Evolutionary conservation across 2,797 vertebrate species (phyloP).

Genomic region (Eutrigla gurnardus): DNA sequence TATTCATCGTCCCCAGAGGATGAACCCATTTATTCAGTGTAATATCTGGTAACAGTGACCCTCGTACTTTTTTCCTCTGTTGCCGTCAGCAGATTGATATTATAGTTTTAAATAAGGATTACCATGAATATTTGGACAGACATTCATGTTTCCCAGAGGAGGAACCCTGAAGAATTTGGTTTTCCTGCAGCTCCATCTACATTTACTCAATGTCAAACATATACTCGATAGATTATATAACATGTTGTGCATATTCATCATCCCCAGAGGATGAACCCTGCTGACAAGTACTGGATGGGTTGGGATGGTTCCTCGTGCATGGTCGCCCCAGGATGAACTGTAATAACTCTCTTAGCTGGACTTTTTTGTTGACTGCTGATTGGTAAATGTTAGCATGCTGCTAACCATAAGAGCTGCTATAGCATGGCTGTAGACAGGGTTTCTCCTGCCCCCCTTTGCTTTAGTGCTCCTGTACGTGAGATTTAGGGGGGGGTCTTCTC

Average conservation of each 20-base stretch:
- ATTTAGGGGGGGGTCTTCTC: conserved; percentile 72
- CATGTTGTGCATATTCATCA: background rate
- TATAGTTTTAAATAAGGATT: background rate
- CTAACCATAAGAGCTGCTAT: background rate
- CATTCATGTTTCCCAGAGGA: background rate
- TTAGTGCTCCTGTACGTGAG: conserved; percentile 50
- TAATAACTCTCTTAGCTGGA: background rate
- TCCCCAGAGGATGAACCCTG: background rate
- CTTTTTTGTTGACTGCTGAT: background rate
- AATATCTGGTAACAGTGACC: background rate
- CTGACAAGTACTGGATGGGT: background rate
- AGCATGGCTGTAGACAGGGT: conserved; percentile 21
- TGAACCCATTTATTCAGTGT: background rate
- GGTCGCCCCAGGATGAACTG: background rate
- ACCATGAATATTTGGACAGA: background rate
- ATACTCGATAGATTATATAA: background rate
- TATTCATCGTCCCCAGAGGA: background rate
- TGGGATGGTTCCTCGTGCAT: background rate
- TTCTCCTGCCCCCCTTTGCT: conserved; percentile 5
- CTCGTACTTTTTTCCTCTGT: too few relatives aligned
- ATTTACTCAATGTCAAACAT: background rate
- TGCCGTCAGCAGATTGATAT: background rate
- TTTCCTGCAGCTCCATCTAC: background rate
- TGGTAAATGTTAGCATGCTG: background rate
- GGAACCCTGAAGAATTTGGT: background rate